phyloP scores from a whole-genome alignment of 2,888 invertebrate species.

The Eilema caniola region DNA sequence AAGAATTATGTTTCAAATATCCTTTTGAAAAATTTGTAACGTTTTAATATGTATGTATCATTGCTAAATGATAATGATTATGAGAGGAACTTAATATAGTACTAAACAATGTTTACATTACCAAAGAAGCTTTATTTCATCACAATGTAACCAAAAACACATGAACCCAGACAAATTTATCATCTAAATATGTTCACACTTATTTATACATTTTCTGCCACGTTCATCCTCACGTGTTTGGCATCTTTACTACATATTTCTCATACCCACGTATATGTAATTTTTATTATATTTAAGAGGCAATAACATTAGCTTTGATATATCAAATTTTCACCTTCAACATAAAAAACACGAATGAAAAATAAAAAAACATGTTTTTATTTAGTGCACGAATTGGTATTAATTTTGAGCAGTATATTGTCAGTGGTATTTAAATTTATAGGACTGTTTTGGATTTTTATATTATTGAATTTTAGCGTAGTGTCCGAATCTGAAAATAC shows the following conservation, averaged over 20 bases:
- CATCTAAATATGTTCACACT: not conserved
- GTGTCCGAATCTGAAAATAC: not conserved
- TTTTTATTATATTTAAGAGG: conserved; percentile 8
- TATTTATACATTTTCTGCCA: not conserved
- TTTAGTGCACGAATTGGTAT: not conserved
- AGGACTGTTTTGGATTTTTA: not conserved
- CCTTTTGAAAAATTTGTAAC: not conserved
- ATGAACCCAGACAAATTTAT: conserved; percentile 4
- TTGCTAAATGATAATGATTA: too few species aligned
- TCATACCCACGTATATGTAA: not conserved
- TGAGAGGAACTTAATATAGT: not conserved
- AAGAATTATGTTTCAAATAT: too few species aligned
- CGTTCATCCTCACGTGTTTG: conserved; percentile 19
- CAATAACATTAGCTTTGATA: conserved; percentile 3
- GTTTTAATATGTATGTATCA: too few species aligned
- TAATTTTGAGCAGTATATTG: not conserved
- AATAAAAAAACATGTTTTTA: not conserved
- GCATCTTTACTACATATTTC: conserved; percentile 14
- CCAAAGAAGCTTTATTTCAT: not conserved
- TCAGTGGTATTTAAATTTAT: conserved; percentile 2
- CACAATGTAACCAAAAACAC: not conserved
- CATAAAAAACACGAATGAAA: not conserved
- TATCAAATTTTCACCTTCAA: conserved; percentile 6
- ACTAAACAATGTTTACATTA: not conserved
- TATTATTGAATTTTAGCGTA: not conserved